Evolutionary conservation across 1,140 invertebrate species (phyloP).

Genomic region (Drosophila elegans): DNA sequence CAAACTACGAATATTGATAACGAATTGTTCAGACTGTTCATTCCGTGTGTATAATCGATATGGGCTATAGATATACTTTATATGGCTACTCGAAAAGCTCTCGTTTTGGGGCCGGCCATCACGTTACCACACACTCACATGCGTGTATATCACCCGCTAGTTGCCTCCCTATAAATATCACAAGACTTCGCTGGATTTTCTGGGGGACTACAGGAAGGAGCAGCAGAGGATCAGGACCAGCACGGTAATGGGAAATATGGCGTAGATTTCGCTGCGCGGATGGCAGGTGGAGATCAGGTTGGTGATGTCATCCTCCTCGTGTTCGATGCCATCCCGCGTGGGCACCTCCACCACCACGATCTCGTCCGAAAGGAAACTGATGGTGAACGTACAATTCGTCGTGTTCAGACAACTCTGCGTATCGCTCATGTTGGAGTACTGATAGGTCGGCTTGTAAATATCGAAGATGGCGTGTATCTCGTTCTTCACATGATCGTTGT

Average conservation of each 20-base stretch:
- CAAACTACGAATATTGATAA: slow-evolving; percentile 34
- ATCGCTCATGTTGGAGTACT: slow-evolving; percentile 89
- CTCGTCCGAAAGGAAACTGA: slow-evolving; percentile 89
- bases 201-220: slow-evolving; percentile 88
- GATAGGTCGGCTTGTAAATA: slow-evolving; percentile 92
- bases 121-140: slow-evolving; percentile 32
- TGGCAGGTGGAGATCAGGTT: slow-evolving; percentile 90
- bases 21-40: slow-evolving; percentile 67
- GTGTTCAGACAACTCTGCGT: slow-evolving; percentile 89
- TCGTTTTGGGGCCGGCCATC: slow-evolving; percentile 44
- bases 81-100: slow-evolving; percentile 48
- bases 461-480: slow-evolving; percentile 93
- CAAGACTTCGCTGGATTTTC: slow-evolving; percentile 39
- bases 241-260: slow-evolving; percentile 91
- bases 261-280: slow-evolving; percentile 91
- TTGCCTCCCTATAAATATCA: slow-evolving; percentile 66
- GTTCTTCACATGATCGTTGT: slow-evolving; percentile 91
- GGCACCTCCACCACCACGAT: slow-evolving; percentile 92
- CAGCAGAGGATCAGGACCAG: slow-evolving; percentile 90
- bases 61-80: slow-evolving; percentile 25
- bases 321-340: slow-evolving; percentile 91
- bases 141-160: slow-evolving; percentile 55
- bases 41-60: slow-evolving; percentile 44
- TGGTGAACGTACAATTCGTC: slow-evolving; percentile 90
- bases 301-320: slow-evolving; percentile 89